phyloP scores from a whole-genome alignment of 2,888 invertebrate species.

The Drosophila cognata region DNA sequence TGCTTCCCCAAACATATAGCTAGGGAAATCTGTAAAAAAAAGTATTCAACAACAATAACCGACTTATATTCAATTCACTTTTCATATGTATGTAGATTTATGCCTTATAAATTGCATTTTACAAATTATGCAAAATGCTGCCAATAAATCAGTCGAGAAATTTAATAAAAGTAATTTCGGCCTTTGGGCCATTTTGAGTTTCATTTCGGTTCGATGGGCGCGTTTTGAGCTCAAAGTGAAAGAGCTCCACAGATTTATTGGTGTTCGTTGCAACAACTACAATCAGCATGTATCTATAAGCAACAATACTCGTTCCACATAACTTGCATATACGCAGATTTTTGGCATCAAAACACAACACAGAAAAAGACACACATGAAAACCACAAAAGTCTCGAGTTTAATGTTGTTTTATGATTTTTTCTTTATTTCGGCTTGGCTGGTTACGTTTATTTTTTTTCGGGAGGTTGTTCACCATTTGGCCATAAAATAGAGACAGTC shows the following conservation, averaged over 20 bases:
- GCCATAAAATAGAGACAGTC: conserved; percentile 34
- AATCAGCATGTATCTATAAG: conserved; percentile 30
- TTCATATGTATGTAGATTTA: neutral
- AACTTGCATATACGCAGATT: conserved; percentile 53
- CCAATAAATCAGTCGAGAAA: conserved; percentile 58
- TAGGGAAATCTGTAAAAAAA: neutral
- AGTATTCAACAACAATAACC: neutral
- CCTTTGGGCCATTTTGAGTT: conserved; percentile 36
- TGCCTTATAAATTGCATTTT: conserved; percentile 24
- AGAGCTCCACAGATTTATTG: conserved; percentile 60
- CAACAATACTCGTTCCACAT: conserved; percentile 40
- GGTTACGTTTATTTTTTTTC: conserved; percentile 18
- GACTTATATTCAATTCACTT: neutral
- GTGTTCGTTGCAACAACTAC: conserved; percentile 41
- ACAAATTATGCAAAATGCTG: conserved; percentile 45
- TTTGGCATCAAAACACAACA: conserved; percentile 22
- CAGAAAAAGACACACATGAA: conserved; percentile 9
- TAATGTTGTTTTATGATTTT: conserved; percentile 4
- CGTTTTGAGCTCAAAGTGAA: conserved; percentile 50
- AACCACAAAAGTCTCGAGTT: conserved; percentile 29
- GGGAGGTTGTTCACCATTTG: conserved; percentile 50
- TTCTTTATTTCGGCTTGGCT: conserved; percentile 27
- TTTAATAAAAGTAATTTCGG: conserved; percentile 58
- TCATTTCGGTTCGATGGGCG: conserved; percentile 28
- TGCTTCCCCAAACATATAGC: neutral